Percentiles rank a stretch among this genome's conserved stretches.
Evolutionary conservation across 2,113 vertebrate genomes (phyloP).

Genomic region (Rafetus swinhoei): DNA sequence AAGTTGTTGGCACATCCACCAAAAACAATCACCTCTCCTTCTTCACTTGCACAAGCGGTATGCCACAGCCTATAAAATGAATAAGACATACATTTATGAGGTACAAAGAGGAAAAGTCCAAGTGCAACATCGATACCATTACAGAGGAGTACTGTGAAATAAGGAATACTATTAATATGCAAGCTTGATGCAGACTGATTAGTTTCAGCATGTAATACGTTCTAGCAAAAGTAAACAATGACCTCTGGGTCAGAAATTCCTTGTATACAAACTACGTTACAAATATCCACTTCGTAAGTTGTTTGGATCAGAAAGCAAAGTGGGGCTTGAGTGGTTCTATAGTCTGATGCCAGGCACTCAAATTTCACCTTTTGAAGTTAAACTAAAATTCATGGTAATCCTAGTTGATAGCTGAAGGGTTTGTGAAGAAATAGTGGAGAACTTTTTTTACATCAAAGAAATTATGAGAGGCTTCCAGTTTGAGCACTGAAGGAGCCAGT

Average conservation of each 20-base stretch:
- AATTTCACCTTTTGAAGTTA: background rate
- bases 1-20: conserved; percentile 98
- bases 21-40: conserved; percentile 96
- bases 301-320: background rate
- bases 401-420: background rate
- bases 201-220: background rate
- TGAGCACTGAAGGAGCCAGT: background rate
- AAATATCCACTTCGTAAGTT: background rate
- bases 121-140: background rate
- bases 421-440: background rate
- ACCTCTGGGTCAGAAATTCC: background rate
- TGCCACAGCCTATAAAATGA: conserved; percentile 90
- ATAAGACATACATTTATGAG: background rate
- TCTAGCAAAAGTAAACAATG: background rate
- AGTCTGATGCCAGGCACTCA: background rate
- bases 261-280: background rate
- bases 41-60: conserved; percentile 91
- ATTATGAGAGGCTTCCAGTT: background rate
- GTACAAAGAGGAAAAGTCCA: background rate
- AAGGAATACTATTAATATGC: background rate
- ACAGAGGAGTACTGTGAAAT: background rate
- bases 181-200: fast-evolving
- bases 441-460: background rate
- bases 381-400: background rate
- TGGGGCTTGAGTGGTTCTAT: background rate